These are phyloP conservation scores for Epicampocera succincta DNA, from an alignment of 2,888 invertebrate species.

Conservation along the genomic window DNA sequence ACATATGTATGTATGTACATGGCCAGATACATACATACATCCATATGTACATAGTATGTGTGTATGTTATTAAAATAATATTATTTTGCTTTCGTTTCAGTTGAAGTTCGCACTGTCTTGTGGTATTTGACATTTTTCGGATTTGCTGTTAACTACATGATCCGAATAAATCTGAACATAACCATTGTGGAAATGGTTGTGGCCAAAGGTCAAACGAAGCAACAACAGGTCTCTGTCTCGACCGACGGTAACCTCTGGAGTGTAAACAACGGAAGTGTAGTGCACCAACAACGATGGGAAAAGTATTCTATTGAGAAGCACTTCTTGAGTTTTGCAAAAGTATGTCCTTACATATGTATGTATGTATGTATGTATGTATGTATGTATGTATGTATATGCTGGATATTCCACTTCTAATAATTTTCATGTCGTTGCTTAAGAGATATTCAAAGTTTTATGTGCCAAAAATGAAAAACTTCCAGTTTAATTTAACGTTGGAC, in stretches of 20 bases:
- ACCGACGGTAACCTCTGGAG: neutral
- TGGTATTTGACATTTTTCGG: conserved; percentile 86
- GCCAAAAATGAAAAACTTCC: too few relatives aligned
- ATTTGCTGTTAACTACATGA: conserved; percentile 87
- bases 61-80: neutral
- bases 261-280: conserved; percentile 8
- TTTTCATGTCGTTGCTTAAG: too few relatives aligned
- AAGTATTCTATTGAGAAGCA: conserved; percentile 54
- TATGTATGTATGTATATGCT: neutral
- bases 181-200: conserved; percentile 86
- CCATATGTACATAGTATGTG: neutral
- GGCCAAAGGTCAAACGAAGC: conserved; percentile 46
- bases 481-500: too few relatives aligned
- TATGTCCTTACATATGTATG: conserved; percentile 13
- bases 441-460: too few relatives aligned
- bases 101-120: conserved; percentile 82
- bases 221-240: neutral
- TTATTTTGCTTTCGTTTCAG: conserved; percentile 65
- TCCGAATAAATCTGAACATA: conserved; percentile 86
- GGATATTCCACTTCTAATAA: too few relatives aligned
- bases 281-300: neutral
- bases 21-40: neutral
- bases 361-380: neutral
- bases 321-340: conserved; percentile 44
- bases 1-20: neutral